Conservation (phyloP, 2,797 vertebrate species). For the Cephalopachus bancanus region DNA sequence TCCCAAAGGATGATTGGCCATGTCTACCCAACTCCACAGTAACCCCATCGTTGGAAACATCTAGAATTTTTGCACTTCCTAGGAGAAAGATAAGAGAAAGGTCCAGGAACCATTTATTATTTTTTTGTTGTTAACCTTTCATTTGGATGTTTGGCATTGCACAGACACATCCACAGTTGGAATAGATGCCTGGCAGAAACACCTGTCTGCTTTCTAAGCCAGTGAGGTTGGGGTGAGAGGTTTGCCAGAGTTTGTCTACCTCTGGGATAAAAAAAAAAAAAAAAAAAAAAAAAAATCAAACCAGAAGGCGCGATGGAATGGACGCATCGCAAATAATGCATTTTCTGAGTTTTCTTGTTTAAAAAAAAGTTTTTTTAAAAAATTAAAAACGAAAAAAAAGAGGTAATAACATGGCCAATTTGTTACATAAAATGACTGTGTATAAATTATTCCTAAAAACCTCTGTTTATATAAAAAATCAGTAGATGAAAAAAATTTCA, state of each 20-base stretch:
- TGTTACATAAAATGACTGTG: constrained; percentile 94
- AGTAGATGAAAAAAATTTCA: constrained; percentile 93
- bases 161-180: constrained; percentile 58
- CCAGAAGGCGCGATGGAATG: constrained; percentile 91
- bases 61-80: constrained; percentile 48
- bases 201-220: constrained; percentile 89
- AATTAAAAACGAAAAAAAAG: constrained; percentile 85
- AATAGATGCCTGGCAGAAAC: constrained; percentile 68
- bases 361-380: constrained; percentile 87
- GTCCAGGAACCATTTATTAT: constrained; percentile 30
- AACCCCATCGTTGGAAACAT: constrained; percentile 19
- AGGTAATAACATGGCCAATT: constrained; percentile 92
- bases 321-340: constrained; percentile 90
- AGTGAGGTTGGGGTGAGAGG: constrained; percentile 88
- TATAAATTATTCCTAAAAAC: constrained; percentile 97
- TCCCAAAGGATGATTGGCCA: constrained; percentile 29
- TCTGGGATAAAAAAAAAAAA: constrained; percentile 88
- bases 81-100: constrained; percentile 62
- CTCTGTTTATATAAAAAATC: constrained; percentile 95
- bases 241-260: constrained; percentile 91
- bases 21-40: constrained; percentile 42
- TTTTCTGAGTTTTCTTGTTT: constrained; percentile 91
- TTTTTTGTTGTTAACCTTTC: constrained; percentile 58
- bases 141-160: constrained; percentile 33
- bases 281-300: constrained; percentile 87